Evolutionary conservation across 2,113 vertebrate genomes (phyloP).

Genomic region (Psettodes erumei): DNA sequence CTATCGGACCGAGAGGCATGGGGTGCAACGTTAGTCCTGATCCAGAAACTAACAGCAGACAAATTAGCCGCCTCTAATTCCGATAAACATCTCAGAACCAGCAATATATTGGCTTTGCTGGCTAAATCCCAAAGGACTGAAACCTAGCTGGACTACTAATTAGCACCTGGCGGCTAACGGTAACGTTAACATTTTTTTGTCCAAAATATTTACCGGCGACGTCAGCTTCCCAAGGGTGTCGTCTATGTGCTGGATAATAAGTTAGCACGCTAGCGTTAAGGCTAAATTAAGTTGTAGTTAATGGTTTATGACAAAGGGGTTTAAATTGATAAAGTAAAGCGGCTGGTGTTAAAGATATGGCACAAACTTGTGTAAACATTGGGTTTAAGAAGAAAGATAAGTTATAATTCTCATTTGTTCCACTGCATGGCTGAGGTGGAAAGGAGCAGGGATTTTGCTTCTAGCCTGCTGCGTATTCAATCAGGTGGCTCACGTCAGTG

Average conservation of each 20-base stretch:
- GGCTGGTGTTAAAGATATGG: background rate
- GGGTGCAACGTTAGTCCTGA: constrained; percentile 18
- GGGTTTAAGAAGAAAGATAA: background rate
- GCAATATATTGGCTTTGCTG: background rate
- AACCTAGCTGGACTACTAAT: constrained; percentile 14
- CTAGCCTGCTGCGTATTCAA: constrained; percentile 3
- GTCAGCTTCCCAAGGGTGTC: constrained; percentile 62
- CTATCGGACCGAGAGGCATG: constrained; percentile 63
- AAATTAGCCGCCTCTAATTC: background rate
- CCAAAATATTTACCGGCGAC: constrained; percentile 70
- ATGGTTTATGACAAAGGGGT: fast-evolving
- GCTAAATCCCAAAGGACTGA: constrained; percentile 7
- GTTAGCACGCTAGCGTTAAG: constrained; percentile 52
- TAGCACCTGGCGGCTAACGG: constrained; percentile 54
- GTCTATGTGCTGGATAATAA: constrained; percentile 72
- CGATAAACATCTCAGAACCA: background rate
- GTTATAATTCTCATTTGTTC: too few relatives aligned
- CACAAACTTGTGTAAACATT: fast-evolving
- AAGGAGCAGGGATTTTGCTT: constrained; percentile 17
- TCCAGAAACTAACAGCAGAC: constrained; percentile 32
- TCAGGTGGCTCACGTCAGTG: constrained; percentile 4
- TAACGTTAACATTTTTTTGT: constrained; percentile 51
- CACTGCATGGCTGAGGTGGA: background rate
- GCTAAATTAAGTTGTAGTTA: constrained; percentile 16
- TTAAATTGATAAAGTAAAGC: background rate